A percentile compares a stretch with the other conserved stretches of the same genome.
Evolutionary conservation across 2,113 vertebrate genomes (phyloP).

Genomic region (Oncorhynchus clarkii): DNA sequence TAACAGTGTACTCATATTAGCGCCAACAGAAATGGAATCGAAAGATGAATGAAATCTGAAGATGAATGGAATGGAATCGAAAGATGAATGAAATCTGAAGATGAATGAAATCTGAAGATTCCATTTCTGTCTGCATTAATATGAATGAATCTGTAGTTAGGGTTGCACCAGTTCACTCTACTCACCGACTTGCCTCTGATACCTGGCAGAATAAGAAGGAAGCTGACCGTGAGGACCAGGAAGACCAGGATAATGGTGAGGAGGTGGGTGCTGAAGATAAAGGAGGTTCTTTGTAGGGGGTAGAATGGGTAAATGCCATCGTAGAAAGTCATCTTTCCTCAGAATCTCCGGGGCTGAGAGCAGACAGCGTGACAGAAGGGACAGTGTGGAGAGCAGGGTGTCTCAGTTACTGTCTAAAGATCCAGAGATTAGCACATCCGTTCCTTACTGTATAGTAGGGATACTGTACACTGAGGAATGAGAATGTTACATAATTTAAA

Average conservation of each 20-base stretch:
- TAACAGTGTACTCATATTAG: too few relatives aligned
- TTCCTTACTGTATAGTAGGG: too few relatives aligned
- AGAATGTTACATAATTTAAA: too few relatives aligned
- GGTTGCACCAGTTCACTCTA: not conserved
- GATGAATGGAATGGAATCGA: too few relatives aligned
- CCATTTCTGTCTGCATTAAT: not conserved
- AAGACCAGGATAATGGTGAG: conserved; percentile 87
- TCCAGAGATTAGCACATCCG: conserved; percentile 48
- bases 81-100: not conserved
- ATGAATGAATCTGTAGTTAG: not conserved
- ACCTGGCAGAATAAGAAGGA: conserved; percentile 88
- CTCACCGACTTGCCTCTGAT: conserved; percentile 90
- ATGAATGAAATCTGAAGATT: not conserved
- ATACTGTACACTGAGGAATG: too few relatives aligned
- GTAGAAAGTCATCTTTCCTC: conserved; percentile 85
- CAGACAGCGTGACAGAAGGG: conserved; percentile 58
- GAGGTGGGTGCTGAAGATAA: conserved; percentile 70
- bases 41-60: not conserved
- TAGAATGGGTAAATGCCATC: conserved; percentile 88
- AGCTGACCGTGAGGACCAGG: conserved; percentile 71
- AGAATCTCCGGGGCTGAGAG: conserved; percentile 54
- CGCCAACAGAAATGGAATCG: not conserved
- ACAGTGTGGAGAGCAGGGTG: conserved; percentile 51
- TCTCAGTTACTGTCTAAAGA: conserved; percentile 67
- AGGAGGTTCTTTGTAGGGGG: conserved; percentile 72